phyloP scores from a whole-genome alignment of 2,888 invertebrate genomes.

The Cerceris rybyensis region DNA sequence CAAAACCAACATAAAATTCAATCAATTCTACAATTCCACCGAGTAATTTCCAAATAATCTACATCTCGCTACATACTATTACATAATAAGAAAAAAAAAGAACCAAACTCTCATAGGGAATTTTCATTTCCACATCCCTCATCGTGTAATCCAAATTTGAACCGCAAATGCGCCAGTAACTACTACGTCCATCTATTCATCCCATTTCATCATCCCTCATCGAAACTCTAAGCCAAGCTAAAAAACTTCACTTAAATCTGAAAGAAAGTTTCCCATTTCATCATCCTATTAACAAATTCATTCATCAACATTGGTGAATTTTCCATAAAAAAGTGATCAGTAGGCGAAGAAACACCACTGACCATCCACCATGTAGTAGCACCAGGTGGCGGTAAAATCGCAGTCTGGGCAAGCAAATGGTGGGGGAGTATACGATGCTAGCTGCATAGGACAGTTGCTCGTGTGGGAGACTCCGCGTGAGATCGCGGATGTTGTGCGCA shows the following conservation, averaged over 20 bases:
- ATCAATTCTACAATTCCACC: no score
- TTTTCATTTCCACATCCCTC: background rate
- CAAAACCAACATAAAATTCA: no score
- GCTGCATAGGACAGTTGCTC: conserved; percentile 63
- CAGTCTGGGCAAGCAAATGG: conserved; percentile 21
- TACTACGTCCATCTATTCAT: no score
- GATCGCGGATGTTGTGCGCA: conserved; percentile 45
- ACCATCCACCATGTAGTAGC: background rate
- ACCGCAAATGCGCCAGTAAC: background rate
- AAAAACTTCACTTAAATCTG: no score
- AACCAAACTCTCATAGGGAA: background rate
- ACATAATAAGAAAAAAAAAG: background rate
- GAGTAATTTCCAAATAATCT: no score
- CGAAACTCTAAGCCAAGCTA: no score
- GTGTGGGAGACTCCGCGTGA: conserved; percentile 68
- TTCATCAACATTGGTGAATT: background rate
- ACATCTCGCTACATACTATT: background rate
- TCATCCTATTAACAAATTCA: no score
- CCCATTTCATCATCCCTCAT: no score
- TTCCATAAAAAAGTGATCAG: background rate
- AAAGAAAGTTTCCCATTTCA: no score
- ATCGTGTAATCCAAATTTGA: background rate
- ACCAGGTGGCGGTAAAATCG: conserved; percentile 35
- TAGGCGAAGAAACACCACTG: background rate
- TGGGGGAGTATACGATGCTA: conserved; percentile 35